phyloP scores from a whole-genome alignment of 2,888 invertebrate species.

The Papilio protenor region DNA sequence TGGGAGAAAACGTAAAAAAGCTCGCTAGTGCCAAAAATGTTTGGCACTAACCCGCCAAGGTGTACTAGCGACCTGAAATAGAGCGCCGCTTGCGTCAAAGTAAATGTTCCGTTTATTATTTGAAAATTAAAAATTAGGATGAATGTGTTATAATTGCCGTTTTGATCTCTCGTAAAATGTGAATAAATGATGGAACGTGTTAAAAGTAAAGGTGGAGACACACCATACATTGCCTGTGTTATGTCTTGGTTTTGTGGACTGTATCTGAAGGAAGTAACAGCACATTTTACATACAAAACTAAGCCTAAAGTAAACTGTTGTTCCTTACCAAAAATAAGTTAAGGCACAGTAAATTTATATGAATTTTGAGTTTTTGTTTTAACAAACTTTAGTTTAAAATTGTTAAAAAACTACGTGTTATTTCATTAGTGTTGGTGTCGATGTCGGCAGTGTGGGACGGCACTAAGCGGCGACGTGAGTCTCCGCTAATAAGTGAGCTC shows the following conservation, averaged over 20 bases:
- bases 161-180: conserved; percentile 2
- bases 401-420: conserved; percentile 12
- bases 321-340: no score
- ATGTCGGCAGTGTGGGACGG: conserved; percentile 26
- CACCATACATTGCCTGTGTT: background rate
- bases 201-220: conserved; percentile 12
- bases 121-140: conserved; percentile 12
- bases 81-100: conserved; percentile 47
- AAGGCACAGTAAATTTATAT: no score
- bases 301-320: no score
- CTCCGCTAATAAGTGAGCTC: conserved; percentile 28
- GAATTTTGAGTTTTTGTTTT: background rate
- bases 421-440: background rate
- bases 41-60: conserved; percentile 58
- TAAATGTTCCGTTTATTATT: background rate
- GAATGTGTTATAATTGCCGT: background rate
- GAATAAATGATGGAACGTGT: background rate
- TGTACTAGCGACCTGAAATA: conserved; percentile 57
- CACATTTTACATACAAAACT: background rate
- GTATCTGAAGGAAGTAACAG: background rate
- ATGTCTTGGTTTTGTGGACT: background rate
- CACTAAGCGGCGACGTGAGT: background rate
- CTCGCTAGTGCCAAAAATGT: conserved; percentile 58
- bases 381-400: background rate
- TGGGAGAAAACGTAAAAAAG: conserved; percentile 53